Base-by-base conservation (phyloP, 2,888 invertebrate species). In the Leptinotarsa rubiginosa region DNA sequence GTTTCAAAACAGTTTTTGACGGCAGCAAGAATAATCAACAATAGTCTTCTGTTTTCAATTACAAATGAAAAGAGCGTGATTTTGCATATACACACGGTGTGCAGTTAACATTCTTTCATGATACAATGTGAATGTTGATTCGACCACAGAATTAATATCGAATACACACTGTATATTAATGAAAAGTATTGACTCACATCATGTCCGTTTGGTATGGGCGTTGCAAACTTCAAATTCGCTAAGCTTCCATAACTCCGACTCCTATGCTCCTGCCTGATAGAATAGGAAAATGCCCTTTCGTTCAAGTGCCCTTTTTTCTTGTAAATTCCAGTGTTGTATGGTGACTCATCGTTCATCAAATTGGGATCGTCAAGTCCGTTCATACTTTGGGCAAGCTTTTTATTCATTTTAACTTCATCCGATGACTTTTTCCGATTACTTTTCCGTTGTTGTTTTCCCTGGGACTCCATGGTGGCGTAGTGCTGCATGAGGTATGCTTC, bases 241-340 rank as follows among this genome's bases (percentile, higher is more conserved):
- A 97, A 89, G 75, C 96, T 96, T 75, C 97, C 97, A 87, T 97
- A 97, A 84, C 96, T 97, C 77, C 97, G 91, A 86, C 96, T 96
- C 79, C 97, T 92, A 86, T 97, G 97, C 87, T 97, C 97, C 87
- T 97, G 97, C 73, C 97, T 90, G 85, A 97, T 97, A 81, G 97
- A 97, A 89, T 97, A 97, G 73, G 96, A 96, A 86, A 97, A 97
- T 31, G 97, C 97, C 69, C 97, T 90, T 87, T 97, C 97, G 88
- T 97, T 97, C 79, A 97, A 88, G 84, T 97, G 97, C 0, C 97
- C 97, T 84, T 97, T 96, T 85, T 96, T 94, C 82, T 95, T 90
- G 86, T 97, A 97, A 78, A 97, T 96, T n/a, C 94, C 95, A 1
- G 94, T 94, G 69, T 96, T 92, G 83, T 92, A 92, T 13, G 92